These are phyloP conservation scores for Styela plicata DNA, from an alignment of 23 tunicate genomes.

Conservation along the genomic window DNA sequence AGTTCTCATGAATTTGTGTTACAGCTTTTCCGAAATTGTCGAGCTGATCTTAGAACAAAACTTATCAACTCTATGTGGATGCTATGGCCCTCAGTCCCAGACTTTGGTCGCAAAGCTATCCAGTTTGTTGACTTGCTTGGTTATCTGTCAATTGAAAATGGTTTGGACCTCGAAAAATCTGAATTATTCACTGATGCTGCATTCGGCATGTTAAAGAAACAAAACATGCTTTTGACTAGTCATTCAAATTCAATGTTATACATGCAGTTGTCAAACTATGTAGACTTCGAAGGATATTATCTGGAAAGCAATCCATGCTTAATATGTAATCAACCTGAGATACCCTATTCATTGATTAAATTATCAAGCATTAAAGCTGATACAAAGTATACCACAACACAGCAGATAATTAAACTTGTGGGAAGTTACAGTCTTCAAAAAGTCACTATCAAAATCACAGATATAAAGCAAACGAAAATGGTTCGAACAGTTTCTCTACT, in stretches of 20 bases:
- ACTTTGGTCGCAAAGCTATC: constrained; percentile 69
- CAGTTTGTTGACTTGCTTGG: constrained; percentile 94
- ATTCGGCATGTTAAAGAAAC: constrained; percentile 42
- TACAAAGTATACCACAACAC: constrained; percentile 87
- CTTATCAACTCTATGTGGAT: constrained; percentile 60
- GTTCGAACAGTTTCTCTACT: constrained; percentile 77
- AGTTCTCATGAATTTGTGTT: constrained; percentile 64
- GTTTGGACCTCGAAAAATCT: constrained; percentile 35
- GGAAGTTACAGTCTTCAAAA: constrained; percentile 76
- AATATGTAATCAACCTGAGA: constrained; percentile 80
- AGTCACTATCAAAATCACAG: constrained; percentile 75
- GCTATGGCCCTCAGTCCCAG: constrained; percentile 58
- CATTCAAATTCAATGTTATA: constrained; percentile 88
- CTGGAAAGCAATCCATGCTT: constrained; percentile 93
- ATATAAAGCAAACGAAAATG: constrained; percentile 88
- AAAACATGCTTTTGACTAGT: constrained; percentile 51
- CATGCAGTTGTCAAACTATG: constrained; percentile 75
- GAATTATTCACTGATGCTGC: constrained; percentile 47
- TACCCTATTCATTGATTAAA: constrained; percentile 64
- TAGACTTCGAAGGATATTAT: constrained; percentile 88
- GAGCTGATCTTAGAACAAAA: constrained; percentile 30
- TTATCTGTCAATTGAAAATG: constrained; percentile 59
- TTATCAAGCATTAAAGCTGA: constrained; percentile 60
- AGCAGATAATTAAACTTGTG: constrained; percentile 70
- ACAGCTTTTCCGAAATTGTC: constrained; percentile 63